Evolutionary conservation across 2,113 vertebrate species (phyloP).

Genomic region (Raja brachyura): DNA sequence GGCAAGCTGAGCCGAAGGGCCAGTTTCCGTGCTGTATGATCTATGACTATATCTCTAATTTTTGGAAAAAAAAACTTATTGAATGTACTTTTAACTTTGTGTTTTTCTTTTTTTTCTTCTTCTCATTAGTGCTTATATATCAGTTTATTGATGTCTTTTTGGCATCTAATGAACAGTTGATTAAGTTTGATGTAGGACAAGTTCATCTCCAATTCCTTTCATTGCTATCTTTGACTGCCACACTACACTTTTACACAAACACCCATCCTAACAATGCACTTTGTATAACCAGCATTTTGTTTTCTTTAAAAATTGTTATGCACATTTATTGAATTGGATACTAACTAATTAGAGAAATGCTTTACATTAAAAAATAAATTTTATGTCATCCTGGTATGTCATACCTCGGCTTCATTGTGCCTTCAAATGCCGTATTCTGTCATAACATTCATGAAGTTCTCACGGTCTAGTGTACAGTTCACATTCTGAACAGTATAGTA

Average conservation of each 20-base stretch:
- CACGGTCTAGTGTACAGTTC: neutral
- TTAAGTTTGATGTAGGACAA: neutral
- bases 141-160: neutral
- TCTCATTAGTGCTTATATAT: neutral
- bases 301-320: neutral
- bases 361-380: neutral
- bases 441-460: neutral
- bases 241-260: neutral
- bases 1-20: too few relatives aligned
- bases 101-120: neutral
- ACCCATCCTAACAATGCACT: neutral
- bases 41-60: too few relatives aligned
- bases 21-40: too few relatives aligned
- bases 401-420: neutral
- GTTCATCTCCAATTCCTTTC: neutral
- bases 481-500: neutral
- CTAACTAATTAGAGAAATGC: neutral
- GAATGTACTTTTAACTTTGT: neutral
- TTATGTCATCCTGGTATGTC: neutral
- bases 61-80: neutral
- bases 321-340: neutral
- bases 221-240: neutral
- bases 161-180: neutral
- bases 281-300: neutral
- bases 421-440: neutral